These are phyloP conservation scores for Melanostigma gelatinosum DNA, from an alignment of 2,113 vertebrate genomes.

Conservation along the genomic window DNA sequence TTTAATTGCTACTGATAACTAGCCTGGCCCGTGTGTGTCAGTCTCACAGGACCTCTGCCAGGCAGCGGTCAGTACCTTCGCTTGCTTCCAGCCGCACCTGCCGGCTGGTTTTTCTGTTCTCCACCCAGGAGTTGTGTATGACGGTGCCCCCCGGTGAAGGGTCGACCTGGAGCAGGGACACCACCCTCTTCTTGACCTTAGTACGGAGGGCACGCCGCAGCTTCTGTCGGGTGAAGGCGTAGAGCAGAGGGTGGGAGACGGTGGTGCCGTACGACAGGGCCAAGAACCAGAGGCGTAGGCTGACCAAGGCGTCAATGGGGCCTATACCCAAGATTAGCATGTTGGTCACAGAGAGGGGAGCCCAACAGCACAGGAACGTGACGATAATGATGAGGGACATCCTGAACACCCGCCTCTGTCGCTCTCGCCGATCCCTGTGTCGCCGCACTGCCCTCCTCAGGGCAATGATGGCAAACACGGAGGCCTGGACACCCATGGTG, in stretches of 20 bases:
- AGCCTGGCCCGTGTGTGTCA: constrained; percentile 9
- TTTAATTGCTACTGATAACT: constrained; percentile 29
- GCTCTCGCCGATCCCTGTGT: constrained; percentile 82
- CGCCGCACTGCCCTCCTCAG: constrained; percentile 83
- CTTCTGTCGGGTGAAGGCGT: constrained; percentile 85
- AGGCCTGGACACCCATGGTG: constrained; percentile 83
- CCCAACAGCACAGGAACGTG: constrained; percentile 85
- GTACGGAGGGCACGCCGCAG: constrained; percentile 82
- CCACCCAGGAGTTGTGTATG: constrained; percentile 83
- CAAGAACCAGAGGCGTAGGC: constrained; percentile 85
- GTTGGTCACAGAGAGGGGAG: constrained; percentile 83
- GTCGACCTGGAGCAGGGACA: constrained; percentile 85
- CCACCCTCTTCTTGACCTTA: constrained; percentile 84
- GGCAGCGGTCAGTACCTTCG: constrained; percentile 83
- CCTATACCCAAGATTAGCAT: constrained; percentile 84
- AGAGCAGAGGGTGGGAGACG: constrained; percentile 83
- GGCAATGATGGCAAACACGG: constrained; percentile 84
- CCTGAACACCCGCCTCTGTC: constrained; percentile 82
- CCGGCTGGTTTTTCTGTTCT: constrained; percentile 77
- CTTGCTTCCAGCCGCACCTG: constrained; percentile 77
- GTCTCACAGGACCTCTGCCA: constrained; percentile 83
- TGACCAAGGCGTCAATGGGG: constrained; percentile 80
- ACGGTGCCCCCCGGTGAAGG: constrained; percentile 79
- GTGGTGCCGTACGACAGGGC: constrained; percentile 85
- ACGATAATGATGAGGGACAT: constrained; percentile 86